A percentile compares a stretch with the other conserved stretches of the same genome.
Evolutionary conservation across 2,113 vertebrate genomes (phyloP).

Genomic region (Cryptotis parvus): DNA sequence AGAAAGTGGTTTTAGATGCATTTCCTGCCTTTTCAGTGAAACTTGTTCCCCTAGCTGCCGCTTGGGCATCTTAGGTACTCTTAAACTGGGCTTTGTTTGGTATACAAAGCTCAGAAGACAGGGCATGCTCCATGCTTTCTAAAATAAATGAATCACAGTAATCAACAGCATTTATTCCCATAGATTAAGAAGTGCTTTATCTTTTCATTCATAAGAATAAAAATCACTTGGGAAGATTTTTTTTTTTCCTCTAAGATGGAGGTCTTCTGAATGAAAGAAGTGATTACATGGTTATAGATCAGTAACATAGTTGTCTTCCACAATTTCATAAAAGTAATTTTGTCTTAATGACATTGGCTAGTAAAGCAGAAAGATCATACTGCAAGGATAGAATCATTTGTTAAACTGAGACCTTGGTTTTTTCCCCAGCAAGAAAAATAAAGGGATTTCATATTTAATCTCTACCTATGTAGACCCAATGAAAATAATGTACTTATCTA

Average conservation of each 20-base stretch:
- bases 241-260: conserved; percentile 9
- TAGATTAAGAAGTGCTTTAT: conserved; percentile 36
- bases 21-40: background rate
- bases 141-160: conserved; percentile 4
- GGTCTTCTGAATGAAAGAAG: conserved; percentile 26
- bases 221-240: conserved; percentile 16
- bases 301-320: conserved; percentile 17
- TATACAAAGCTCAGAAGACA: background rate
- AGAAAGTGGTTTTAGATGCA: conserved; percentile 3
- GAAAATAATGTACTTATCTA: conserved; percentile 8
- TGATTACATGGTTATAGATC: conserved; percentile 12
- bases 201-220: conserved; percentile 5
- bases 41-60: background rate
- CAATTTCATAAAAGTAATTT: conserved; percentile 62
- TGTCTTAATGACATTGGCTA: conserved; percentile 56
- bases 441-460: conserved; percentile 31
- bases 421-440: conserved; percentile 40
- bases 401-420: background rate
- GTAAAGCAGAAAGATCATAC: conserved; percentile 52
- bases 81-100: conserved; percentile 28
- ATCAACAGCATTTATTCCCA: conserved; percentile 27
- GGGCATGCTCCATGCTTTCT: background rate
- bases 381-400: conserved; percentile 32
- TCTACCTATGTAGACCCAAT: conserved; percentile 34
- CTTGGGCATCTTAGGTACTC: background rate